Conservation (phyloP, 2,888 invertebrate species). For the Pyrochroa serraticornis region DNA sequence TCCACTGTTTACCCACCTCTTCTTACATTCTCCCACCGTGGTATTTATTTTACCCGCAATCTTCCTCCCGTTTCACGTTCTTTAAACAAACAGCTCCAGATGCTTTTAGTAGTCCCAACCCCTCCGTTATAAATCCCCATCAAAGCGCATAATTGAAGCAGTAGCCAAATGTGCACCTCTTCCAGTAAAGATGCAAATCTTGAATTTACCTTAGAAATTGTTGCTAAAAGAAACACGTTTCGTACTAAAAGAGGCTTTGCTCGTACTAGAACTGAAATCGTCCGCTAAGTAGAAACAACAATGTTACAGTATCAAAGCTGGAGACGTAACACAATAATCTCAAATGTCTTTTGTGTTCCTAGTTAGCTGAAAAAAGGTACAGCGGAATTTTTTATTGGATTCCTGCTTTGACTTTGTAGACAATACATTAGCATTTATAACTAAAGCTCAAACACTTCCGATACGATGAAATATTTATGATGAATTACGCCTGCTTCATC, state of each 20-base stretch:
- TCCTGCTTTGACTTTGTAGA: conserved; percentile 34
- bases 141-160: conserved; percentile 37
- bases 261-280: conserved; percentile 24
- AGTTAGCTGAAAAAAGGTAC: conserved; percentile 6
- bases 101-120: conserved; percentile 30
- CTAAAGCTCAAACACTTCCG: conserved; percentile 52
- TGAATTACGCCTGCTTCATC: conserved; percentile 45
- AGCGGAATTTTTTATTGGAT: conserved; percentile 31
- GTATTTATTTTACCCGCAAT: conserved; percentile 49
- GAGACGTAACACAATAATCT: conserved; percentile 29
- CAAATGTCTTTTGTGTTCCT: conserved; percentile 25
- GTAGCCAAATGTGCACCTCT: conserved; percentile 25
- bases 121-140: conserved; percentile 38
- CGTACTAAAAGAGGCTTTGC: not conserved
- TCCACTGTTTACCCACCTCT: conserved; percentile 54
- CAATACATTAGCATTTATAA: conserved; percentile 54
- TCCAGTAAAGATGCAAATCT: not conserved
- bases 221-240: not conserved
- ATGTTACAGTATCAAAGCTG: conserved; percentile 46
- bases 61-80: conserved; percentile 47
- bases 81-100: conserved; percentile 48
- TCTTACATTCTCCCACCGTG: conserved; percentile 44
- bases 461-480: conserved; percentile 54
- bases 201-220: not conserved
- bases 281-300: conserved; percentile 44